Evolutionary conservation across 1,140 invertebrate species (phyloP).

Genomic region (Drosophila nebulosa): DNA sequence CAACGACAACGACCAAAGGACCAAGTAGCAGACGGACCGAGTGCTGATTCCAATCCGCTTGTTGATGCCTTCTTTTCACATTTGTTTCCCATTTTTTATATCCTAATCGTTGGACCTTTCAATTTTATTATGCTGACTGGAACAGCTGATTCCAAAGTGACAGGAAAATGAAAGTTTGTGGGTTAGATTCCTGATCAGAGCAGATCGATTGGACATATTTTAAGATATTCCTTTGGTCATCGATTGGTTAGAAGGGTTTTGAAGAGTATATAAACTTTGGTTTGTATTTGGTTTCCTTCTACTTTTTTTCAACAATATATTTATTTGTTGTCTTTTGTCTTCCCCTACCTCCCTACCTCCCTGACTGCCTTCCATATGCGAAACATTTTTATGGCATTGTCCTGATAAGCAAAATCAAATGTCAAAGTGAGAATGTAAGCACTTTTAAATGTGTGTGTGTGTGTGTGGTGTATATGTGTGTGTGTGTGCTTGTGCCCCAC

Average conservation of each 20-base stretch:
- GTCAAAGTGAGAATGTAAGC: slow-evolving; percentile 70
- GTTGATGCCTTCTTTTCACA: slow-evolving; percentile 29
- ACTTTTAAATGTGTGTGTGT: slow-evolving; percentile 45
- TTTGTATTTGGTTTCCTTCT: not conserved
- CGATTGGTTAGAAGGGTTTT: too few relatives aligned
- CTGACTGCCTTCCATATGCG: slow-evolving; percentile 39
- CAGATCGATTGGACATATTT: too few relatives aligned
- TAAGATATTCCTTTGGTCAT: too few relatives aligned
- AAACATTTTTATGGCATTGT: slow-evolving; percentile 57
- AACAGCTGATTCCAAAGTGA: too few relatives aligned
- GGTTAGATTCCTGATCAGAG: too few relatives aligned
- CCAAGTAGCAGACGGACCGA: not conserved
- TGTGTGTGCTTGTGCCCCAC: slow-evolving; percentile 23
- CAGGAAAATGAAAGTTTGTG: too few relatives aligned
- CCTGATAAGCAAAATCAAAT: slow-evolving; percentile 71
- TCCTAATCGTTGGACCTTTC: not conserved
- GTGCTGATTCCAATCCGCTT: slow-evolving; percentile 23
- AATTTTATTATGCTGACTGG: too few relatives aligned
- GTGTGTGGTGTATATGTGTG: not conserved
- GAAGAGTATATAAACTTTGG: not conserved
- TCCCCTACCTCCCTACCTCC: not conserved
- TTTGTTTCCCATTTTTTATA: slow-evolving; percentile 11
- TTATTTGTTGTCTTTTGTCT: not conserved
- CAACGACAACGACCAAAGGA: not conserved
- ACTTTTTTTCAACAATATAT: not conserved